phyloP scores from a whole-genome alignment of 2,888 invertebrate species.

The Euplagia quadripunctaria region DNA sequence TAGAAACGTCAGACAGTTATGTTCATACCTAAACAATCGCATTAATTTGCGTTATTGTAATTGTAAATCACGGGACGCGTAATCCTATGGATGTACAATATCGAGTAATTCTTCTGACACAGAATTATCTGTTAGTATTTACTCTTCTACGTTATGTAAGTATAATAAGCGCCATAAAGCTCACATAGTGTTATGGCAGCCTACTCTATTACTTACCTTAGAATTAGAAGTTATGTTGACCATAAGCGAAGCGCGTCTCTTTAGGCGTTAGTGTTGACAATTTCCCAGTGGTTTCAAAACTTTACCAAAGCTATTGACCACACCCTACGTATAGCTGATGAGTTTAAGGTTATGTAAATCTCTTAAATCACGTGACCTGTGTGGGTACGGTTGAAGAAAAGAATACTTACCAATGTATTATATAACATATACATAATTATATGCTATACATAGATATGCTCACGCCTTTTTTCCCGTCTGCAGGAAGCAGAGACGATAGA shows the following conservation, averaged over 20 bases:
- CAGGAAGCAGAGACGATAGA: too few relatives aligned
- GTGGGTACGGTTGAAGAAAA: too few relatives aligned
- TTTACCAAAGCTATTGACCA: neutral
- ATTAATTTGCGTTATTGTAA: too few relatives aligned
- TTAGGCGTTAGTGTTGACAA: conserved; percentile 36
- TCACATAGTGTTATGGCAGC: conserved; percentile 43
- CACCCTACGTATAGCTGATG: neutral
- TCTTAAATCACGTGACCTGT: neutral
- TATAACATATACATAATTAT: too few relatives aligned
- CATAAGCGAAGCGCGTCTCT: conserved; percentile 50
- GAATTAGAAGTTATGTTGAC: conserved; percentile 38
- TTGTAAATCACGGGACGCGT: too few relatives aligned
- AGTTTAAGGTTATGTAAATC: neutral
- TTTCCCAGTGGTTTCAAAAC: conserved; percentile 23
- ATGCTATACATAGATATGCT: too few relatives aligned
- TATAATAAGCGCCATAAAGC: conserved; percentile 44
- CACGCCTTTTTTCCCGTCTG: neutral
- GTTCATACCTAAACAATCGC: too few relatives aligned
- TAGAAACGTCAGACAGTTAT: too few relatives aligned
- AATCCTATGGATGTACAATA: too few relatives aligned
- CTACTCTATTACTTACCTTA: conserved; percentile 42
- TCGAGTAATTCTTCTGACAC: neutral
- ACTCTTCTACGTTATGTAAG: neutral
- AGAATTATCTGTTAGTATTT: neutral
- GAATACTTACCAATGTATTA: too few relatives aligned